Evolutionary conservation across 1,140 invertebrate species (phyloP), one percentile per base, ranked within the genome.

Genomic region (Drosophila quadrilineata): DNA sequence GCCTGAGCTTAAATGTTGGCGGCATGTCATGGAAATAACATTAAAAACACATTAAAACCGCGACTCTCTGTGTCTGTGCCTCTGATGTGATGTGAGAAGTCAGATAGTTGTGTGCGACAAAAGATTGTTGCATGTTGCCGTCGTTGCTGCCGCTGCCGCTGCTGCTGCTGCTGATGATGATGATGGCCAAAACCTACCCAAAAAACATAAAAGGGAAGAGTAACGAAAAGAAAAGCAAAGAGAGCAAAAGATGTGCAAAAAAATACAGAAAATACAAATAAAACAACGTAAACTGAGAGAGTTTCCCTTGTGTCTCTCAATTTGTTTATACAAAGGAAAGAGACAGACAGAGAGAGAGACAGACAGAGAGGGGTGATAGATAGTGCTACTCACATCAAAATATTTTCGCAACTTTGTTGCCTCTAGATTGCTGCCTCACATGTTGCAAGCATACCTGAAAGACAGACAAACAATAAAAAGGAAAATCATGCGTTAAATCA

Each of bases 11-110:
- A 85, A 84, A 84, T 84, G 79, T 84, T 84, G 77, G 77, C 77
- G 77, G 70, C 79, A 85, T 84, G 79, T 85, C 77, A 84, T 85
- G 77, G 79, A 84, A 84, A 84, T 84, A 84, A 84, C 77, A 84
- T 84, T 84, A 84, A 84, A 84, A 84, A 84, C 77, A 85, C 77
- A 84, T 84, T 84, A 84, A 85, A 84, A 85, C 77, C 77, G 77
- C 77, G 74, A 84, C n/a, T n/a, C n/a, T n/a, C n/a, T n/a, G 74
- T 84, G 82, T 85, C 77, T 82, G 74, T 59, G 70, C 74, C 79
- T 64, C n/a, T n/a, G n/a, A 85, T 85, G 76, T 79, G 79, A 84
- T 77, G 79, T 85, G 77, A 77, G 73, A 84, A 84, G 68, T 48
- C 65, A 63, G 53, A 58, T 50, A 84, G 57, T 54, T 62, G 49